Base-by-base conservation (phyloP, 2,113 vertebrate species). In the Xerus inauris region DNA sequence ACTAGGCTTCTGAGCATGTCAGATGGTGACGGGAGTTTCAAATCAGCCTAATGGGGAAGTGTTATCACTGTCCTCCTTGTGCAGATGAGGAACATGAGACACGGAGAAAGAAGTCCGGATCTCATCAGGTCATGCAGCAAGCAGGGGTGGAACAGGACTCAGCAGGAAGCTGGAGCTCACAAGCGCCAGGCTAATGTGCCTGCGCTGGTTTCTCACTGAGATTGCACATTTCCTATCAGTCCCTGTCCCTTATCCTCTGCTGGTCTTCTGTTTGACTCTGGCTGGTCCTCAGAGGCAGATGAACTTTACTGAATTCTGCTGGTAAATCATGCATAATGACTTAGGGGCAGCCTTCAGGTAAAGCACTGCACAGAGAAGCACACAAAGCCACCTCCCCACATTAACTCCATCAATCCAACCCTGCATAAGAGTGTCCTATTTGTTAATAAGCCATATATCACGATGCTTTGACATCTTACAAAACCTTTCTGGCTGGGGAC, bases 151-250 rank as follows among this genome's bases (percentile, higher is more conserved):
- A 32, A 14, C 28, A 14, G 4, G 28, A 16, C 6, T 64, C 32
- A 7, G 6, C 3, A 0, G 0, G 7, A 57, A 75, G 86, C 3
- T 3, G 2, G 1, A 11, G 14, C 38, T 57, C 75, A 14, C 12
- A 72, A 24, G 38, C 72, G 10, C 9, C 9, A 14, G 45, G 45
- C 42, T 64, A n/a, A 14, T 1, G 12, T 2, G 19, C 22, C 38
- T 73, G 76, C 83, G 0, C 28, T 4, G 12, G 12, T 57, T n/a
- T 69, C 42, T 84, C 42, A 4, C 42, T 49, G 14, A n/a, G 38
- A 20, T 16, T 3, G 26, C 40, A 30, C 0, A 4, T 8, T 49
- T 54, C 13, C 2, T 8, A 0, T 17, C 3, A 8, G 11, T 22
- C 32, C 40, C 20, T n/a, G 22, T 9, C 17, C 64, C 59, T 77